Base-by-base conservation (phyloP, 2,113 vertebrate genomes). In the Dipodomys merriami region DNA sequence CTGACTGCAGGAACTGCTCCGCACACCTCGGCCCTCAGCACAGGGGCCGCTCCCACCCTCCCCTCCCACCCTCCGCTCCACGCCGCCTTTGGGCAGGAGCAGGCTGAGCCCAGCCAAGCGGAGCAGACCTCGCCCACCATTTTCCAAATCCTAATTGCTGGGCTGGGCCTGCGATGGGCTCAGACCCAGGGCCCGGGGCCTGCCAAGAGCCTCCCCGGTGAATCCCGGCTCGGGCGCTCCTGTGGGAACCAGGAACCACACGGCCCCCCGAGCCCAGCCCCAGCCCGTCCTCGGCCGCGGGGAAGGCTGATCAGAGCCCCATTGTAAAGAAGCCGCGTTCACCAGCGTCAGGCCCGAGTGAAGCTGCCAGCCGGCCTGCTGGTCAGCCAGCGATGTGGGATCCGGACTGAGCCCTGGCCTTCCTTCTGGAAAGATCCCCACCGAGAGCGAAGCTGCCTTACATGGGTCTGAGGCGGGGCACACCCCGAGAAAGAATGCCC, bases 241-340 rank as follows among this genome's bases (percentile, higher is more conserved):
- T 96, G 94, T 96, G 95, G 78, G 97, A 97, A 96, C 91, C 85
- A 65, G 76, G 69, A 95, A 96, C 84, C 74, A 39, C 81, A 4
- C 35, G 13, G 72, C 78, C 88, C 82, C 96, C 94, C 76, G 95
- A 93, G 3, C 72, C 11, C 81, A 83, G 95, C 81, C 79, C 97
- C 57, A 18, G 67, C 78, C 68, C 93, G 35, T 91, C 95, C 85
- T 44, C 16, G 4, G 93, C 88, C 93, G 96, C 96, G 93, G 94
- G 94, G 94, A 15, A 94, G 89, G 80, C 77, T 83, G 97, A 96
- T 92, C 96, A 97, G 97, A 95, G 87, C 93, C 89, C 69, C 72
- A 81, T 69, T 94, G 88, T 94, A 49, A 86, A 85, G 49, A 90
- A 90, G 95, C 85, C 83, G 2, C 53, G 97, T 96, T 97, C 94